A percentile compares a stretch with the other conserved stretches of the same genome.
phyloP scores from a whole-genome alignment of 2,888 invertebrate genomes.

The Campoplex nolae region DNA sequence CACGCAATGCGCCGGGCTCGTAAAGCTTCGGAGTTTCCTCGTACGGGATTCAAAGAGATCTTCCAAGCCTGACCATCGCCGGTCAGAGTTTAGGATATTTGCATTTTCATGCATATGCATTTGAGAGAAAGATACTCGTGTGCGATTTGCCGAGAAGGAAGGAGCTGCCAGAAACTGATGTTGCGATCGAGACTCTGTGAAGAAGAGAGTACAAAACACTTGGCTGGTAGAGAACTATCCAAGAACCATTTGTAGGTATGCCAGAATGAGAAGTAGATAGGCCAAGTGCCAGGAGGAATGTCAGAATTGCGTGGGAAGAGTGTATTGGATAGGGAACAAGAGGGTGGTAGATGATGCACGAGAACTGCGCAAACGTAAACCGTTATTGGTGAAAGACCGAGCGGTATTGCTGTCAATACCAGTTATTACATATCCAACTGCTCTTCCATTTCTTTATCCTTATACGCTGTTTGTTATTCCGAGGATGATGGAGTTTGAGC shows the following conservation, averaged over 20 bases:
- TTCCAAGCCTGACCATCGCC: slow-evolving; percentile 7
- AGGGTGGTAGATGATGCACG: slow-evolving; percentile 48
- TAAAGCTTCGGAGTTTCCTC: slow-evolving; percentile 28
- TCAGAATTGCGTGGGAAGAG: slow-evolving; percentile 75
- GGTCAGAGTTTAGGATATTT: slow-evolving; percentile 59
- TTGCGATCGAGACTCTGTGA: slow-evolving; percentile 14
- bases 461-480: slow-evolving; percentile 11
- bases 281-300: slow-evolving; percentile 71
- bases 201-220: slow-evolving; percentile 32
- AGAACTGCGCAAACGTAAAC: slow-evolving; percentile 46
- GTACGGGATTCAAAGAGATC: slow-evolving; percentile 25
- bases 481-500: slow-evolving; percentile 24
- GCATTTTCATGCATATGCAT: slow-evolving; percentile 64
- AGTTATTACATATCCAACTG: slow-evolving; percentile 55
- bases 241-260: slow-evolving; percentile 34
- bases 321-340: slow-evolving; percentile 51
- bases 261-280: slow-evolving; percentile 61
- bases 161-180: slow-evolving; percentile 19
- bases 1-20: neutral
- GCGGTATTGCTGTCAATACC: slow-evolving; percentile 57
- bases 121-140: slow-evolving; percentile 50
- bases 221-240: slow-evolving; percentile 34
- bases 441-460: slow-evolving; percentile 28
- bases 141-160: slow-evolving; percentile 36
- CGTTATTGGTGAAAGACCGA: slow-evolving; percentile 61